A percentile compares a stretch with the other conserved stretches of the same genome.
Conservation (phyloP, 2,113 vertebrate genomes). For the Hyperopisus bebe region DNA sequence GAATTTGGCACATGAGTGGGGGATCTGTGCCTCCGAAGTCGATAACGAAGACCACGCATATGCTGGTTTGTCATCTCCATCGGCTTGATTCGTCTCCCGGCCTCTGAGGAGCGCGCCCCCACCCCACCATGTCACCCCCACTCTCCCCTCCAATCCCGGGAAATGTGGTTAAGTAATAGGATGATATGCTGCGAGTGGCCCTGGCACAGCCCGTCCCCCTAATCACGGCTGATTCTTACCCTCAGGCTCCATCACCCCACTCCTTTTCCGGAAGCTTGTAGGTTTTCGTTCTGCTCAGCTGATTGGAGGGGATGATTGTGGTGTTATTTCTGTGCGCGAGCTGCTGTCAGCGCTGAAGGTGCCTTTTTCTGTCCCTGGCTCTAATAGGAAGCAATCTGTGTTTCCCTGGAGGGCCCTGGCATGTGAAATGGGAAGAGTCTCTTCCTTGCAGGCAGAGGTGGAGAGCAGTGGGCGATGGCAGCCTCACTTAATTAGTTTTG, state of each 20-base stretch:
- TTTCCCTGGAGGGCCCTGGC: conserved; percentile 73
- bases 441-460: conserved; percentile 66
- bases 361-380: conserved; percentile 79
- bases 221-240: conserved; percentile 86
- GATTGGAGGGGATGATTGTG: conserved; percentile 86
- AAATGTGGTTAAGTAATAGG: not conserved
- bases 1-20: not conserved
- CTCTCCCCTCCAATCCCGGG: not conserved
- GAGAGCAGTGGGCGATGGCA: conserved; percentile 63
- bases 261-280: conserved; percentile 74
- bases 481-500: conserved; percentile 75
- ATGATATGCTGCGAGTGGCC: conserved; percentile 57
- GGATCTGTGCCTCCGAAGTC: not conserved
- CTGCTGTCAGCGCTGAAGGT: conserved; percentile 74
- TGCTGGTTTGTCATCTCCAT: not conserved
- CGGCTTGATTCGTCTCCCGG: not conserved
- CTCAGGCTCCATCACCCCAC: conserved; percentile 80
- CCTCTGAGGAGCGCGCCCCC: not conserved
- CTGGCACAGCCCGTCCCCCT: conserved; percentile 73
- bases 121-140: not conserved
- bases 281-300: conserved; percentile 84
- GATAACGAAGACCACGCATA: not conserved
- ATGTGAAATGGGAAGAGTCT: conserved; percentile 77
- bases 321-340: conserved; percentile 79
- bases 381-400: conserved; percentile 80